Percentiles rank a stretch among this genome's conserved stretches.
Conservation (phyloP, 1,140 invertebrate genomes). For the Cephus cinctus region DNA sequence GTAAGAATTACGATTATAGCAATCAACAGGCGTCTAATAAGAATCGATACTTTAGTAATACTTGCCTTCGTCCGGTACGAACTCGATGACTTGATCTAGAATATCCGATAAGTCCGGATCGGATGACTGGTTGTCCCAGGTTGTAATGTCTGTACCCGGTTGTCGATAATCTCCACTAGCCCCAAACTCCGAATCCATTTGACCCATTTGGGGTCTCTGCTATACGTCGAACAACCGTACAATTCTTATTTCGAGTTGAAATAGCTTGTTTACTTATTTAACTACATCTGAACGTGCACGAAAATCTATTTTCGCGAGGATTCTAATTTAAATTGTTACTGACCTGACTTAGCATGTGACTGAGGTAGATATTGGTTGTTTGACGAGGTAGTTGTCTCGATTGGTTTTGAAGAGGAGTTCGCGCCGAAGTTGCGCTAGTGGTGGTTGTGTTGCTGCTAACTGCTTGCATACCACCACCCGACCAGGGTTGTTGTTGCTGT, state of each 20-base stretch:
- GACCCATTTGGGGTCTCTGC: slow-evolving; percentile 48
- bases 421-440: slow-evolving; percentile 47
- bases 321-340: no score
- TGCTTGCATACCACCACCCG: slow-evolving; percentile 46
- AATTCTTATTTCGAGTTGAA: no score
- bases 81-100: slow-evolving; percentile 80
- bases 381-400: slow-evolving; percentile 54
- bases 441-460: slow-evolving; percentile 44
- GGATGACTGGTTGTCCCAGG: slow-evolving; percentile 55
- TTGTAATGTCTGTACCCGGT: slow-evolving; percentile 37
- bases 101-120: slow-evolving; percentile 79
- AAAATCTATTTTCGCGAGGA: no score
- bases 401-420: slow-evolving; percentile 50
- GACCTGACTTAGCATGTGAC: slow-evolving; percentile 52
- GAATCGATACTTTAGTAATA: slow-evolving; percentile 17
- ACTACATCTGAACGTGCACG: slow-evolving; percentile 4
- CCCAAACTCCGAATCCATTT: slow-evolving; percentile 49
- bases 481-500: slow-evolving; percentile 48
- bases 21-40: background rate
- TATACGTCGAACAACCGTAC: no score
- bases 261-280: no score
- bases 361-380: slow-evolving; percentile 62
- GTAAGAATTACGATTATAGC: slow-evolving; percentile 11
- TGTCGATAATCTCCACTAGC: slow-evolving; percentile 42
- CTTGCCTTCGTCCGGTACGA: slow-evolving; percentile 64